Evolutionary conservation across 2,113 vertebrate species (phyloP).

Genomic region (Laticauda laticaudata): DNA sequence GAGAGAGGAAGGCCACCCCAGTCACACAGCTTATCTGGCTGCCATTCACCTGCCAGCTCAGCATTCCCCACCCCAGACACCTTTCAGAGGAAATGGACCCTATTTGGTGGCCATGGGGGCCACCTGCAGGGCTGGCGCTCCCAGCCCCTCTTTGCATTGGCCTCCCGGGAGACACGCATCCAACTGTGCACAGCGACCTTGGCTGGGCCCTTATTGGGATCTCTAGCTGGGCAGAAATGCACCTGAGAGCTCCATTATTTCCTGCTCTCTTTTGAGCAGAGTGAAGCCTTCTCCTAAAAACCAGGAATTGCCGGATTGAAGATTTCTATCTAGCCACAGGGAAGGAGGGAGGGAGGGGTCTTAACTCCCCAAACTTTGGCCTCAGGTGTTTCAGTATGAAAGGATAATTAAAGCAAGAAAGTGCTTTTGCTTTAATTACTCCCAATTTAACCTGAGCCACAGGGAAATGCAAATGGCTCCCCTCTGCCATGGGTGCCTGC

Average conservation of each 20-base stretch:
- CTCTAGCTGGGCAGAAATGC: background rate
- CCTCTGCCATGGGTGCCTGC: background rate
- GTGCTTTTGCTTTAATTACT: background rate
- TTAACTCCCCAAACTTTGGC: background rate
- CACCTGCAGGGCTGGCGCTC: background rate
- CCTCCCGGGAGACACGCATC: background rate
- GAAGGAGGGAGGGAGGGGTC: background rate
- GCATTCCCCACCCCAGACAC: too few species aligned
- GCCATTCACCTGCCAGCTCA: background rate
- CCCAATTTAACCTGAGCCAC: background rate
- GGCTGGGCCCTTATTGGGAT: background rate
- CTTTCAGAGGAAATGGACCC: background rate
- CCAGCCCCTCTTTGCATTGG: background rate
- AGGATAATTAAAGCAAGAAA: background rate
- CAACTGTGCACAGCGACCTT: background rate
- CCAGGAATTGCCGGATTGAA: background rate
- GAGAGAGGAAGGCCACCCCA: background rate
- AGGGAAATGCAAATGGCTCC: background rate
- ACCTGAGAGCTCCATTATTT: background rate
- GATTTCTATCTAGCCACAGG: background rate
- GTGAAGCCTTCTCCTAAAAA: background rate
- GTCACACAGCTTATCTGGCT: accelerated
- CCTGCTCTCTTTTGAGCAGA: background rate
- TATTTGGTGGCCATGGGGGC: background rate
- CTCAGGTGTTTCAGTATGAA: background rate